These are phyloP conservation scores for Smittia aterrima DNA, from an alignment of 2,888 invertebrate genomes.

Conservation along the genomic window DNA sequence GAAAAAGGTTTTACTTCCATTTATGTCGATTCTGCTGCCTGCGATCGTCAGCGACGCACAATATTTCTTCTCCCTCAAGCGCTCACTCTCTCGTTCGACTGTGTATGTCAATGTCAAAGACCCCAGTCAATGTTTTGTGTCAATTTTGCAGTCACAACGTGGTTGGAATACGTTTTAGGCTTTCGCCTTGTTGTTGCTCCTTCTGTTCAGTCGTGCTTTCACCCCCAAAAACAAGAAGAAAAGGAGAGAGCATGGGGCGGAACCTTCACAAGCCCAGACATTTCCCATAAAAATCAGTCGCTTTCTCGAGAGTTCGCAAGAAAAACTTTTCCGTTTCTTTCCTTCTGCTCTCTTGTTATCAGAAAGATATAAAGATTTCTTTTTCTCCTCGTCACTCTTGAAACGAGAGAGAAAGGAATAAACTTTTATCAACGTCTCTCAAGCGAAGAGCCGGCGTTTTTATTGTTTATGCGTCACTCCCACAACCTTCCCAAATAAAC, in stretches of 20 bases:
- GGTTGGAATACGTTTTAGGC: neutral
- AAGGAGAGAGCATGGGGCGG: neutral
- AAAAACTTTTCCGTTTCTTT: slow-evolving; percentile 11
- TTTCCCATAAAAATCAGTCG: slow-evolving; percentile 36
- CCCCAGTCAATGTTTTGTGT: slow-evolving; percentile 38
- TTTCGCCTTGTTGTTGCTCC: neutral
- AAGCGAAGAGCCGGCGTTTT: neutral
- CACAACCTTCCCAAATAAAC: neutral
- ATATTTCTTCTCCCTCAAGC: neutral
- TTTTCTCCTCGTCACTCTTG: neutral
- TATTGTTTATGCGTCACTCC: neutral
- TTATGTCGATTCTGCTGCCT: slow-evolving; percentile 11
- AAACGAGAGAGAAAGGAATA: neutral
- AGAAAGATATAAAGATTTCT: neutral
- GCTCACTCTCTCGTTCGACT: neutral
- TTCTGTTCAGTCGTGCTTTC: neutral
- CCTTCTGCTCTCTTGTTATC: slow-evolving; percentile 2
- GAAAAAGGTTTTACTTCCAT: neutral
- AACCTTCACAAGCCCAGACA: slow-evolving; percentile 17
- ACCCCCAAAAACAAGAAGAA: neutral
- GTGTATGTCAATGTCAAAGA: slow-evolving; percentile 40
- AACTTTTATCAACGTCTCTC: neutral
- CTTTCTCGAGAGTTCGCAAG: neutral
- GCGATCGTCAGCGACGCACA: neutral
- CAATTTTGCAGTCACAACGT: slow-evolving; percentile 30